These are phyloP conservation scores for Drosophila kurseongensis DNA, from an alignment of 1,140 invertebrate genomes.

Conservation along the genomic window DNA sequence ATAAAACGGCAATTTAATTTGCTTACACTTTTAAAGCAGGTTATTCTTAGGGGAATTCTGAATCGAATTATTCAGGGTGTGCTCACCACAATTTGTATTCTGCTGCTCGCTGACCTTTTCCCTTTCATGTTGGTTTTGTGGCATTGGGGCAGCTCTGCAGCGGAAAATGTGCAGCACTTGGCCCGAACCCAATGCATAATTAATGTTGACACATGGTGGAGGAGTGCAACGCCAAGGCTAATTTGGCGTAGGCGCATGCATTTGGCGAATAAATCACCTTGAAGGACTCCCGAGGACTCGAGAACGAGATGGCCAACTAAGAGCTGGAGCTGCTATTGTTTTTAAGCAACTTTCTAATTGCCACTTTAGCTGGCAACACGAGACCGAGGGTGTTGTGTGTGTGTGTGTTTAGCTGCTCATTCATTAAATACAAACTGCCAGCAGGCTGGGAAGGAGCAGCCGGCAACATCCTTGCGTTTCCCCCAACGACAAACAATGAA, in stretches of 20 bases:
- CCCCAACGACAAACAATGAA: conserved; percentile 74
- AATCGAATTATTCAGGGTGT: conserved; percentile 11
- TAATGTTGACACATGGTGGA: conserved; percentile 69
- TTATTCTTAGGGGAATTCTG: neutral
- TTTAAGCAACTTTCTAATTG: conserved; percentile 81
- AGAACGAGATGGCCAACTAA: conserved; percentile 46
- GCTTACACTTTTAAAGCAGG: neutral
- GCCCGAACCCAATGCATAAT: conserved; percentile 59
- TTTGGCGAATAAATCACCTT: conserved; percentile 73
- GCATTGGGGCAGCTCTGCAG: conserved; percentile 11
- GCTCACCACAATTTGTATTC: conserved; percentile 29
- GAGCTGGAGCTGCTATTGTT: conserved; percentile 59
- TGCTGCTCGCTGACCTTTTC: conserved; percentile 44
- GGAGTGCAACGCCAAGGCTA: conserved; percentile 76
- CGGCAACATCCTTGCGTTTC: conserved; percentile 15
- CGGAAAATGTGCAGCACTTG: conserved; percentile 6
- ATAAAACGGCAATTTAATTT: neutral
- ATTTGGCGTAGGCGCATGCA: conserved; percentile 69
- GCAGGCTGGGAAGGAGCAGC: conserved; percentile 60
- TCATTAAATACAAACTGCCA: conserved; percentile 77
- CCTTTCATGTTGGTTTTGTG: conserved; percentile 2
- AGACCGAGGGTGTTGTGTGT: conserved; percentile 12
- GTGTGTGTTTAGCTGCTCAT: conserved; percentile 62
- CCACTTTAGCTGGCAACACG: conserved; percentile 64
- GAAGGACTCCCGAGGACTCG: conserved; percentile 44